A percentile compares a stretch with the other conserved stretches of the same genome.
Conservation (phyloP, 2,113 vertebrate species). For the Ophthalmolycus amberensis region DNA sequence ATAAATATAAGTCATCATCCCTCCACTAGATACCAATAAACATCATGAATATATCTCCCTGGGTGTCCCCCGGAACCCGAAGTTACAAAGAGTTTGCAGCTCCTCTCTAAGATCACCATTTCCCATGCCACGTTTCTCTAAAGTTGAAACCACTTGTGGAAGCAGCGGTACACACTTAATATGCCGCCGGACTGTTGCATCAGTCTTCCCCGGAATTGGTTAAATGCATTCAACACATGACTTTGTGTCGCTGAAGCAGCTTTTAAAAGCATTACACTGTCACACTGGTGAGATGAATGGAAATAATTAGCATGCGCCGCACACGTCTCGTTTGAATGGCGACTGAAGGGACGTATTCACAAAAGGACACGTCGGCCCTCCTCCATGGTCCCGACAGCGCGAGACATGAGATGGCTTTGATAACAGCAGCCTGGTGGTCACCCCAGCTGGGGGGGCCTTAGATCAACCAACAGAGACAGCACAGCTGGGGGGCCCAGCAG, state of each 20-base stretch:
- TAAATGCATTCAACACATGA: slow-evolving; percentile 25
- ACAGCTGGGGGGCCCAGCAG: slow-evolving; percentile 56
- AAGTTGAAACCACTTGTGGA: slow-evolving; percentile 8
- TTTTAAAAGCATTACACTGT: slow-evolving; percentile 46
- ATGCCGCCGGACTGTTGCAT: slow-evolving; percentile 11
- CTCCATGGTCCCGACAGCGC: slow-evolving; percentile 41
- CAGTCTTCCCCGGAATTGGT: slow-evolving; percentile 9
- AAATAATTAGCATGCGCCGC: slow-evolving; percentile 51
- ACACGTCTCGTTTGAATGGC: slow-evolving; percentile 48
- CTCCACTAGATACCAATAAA: no score
- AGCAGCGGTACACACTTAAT: not conserved
- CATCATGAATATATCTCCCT: no score
- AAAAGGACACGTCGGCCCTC: slow-evolving; percentile 53
- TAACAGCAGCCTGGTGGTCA: slow-evolving; percentile 71
- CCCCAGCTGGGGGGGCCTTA: slow-evolving; percentile 69
- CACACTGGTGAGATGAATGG: slow-evolving; percentile 44
- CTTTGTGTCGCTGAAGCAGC: slow-evolving; percentile 29
- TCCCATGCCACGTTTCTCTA: slow-evolving; percentile 14
- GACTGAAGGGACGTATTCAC: slow-evolving; percentile 67
- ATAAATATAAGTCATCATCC: no score
- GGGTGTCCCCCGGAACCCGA: no score
- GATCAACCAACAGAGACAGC: slow-evolving; percentile 68
- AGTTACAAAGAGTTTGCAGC: not conserved
- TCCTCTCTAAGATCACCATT: not conserved
- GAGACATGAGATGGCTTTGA: slow-evolving; percentile 69